phyloP scores from a whole-genome alignment of 1,140 invertebrate genomes.

The Stegodyphus dumicola region DNA sequence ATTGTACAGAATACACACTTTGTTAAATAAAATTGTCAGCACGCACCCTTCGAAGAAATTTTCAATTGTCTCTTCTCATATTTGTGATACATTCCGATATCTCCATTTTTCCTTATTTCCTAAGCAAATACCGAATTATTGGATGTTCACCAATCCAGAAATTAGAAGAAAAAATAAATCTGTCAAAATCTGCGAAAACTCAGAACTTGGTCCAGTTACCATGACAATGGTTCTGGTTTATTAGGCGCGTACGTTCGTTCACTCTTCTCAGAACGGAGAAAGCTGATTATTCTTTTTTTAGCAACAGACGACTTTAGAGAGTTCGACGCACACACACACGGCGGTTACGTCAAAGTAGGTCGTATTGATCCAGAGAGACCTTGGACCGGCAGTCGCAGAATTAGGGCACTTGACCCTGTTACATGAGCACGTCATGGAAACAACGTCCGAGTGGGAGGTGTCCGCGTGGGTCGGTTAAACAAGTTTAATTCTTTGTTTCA shows the following conservation, averaged over 20 bases:
- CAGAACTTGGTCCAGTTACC: constrained; percentile 14
- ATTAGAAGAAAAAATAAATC: no score
- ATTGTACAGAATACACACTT: no score
- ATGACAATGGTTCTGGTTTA: constrained; percentile 40
- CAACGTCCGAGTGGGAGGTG: not conserved
- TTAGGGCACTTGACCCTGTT: constrained; percentile 44
- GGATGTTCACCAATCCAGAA: no score
- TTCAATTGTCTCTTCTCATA: no score
- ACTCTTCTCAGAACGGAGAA: constrained; percentile 31
- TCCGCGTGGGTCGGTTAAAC: no score
- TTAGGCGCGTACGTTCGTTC: constrained; percentile 34
- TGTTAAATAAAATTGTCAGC: no score
- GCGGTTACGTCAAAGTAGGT: constrained; percentile 41
- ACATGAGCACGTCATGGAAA: not conserved
- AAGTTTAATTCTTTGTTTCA: no score
- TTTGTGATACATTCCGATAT: no score
- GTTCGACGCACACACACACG: not conserved
- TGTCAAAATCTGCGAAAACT: not conserved
- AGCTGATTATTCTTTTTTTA: constrained; percentile 24
- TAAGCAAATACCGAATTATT: no score
- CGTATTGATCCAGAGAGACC: constrained; percentile 48
- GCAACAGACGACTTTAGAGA: constrained; percentile 38
- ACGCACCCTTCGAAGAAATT: no score
- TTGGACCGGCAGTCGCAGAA: constrained; percentile 15
- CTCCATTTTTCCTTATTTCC: no score